Percentiles rank a stretch among this genome's conserved stretches.
phyloP scores from a whole-genome alignment of 2,888 invertebrate species.

The Nephrocerus scutellatus region DNA sequence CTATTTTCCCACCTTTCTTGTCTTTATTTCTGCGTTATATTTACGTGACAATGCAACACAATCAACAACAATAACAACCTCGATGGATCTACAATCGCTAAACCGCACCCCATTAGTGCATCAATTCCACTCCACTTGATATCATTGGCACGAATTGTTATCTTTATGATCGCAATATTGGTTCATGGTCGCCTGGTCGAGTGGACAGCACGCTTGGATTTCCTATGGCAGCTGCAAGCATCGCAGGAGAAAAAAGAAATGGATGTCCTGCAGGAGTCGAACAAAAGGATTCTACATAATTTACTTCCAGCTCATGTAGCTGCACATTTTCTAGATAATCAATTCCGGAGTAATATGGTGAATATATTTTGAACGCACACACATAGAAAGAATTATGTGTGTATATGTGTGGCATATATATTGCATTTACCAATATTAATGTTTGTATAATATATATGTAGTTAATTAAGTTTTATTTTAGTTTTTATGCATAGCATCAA shows the following conservation, averaged over 20 bases:
- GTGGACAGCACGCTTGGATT: slow-evolving; percentile 82
- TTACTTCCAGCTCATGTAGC: slow-evolving; percentile 86
- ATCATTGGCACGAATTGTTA: slow-evolving; percentile 70
- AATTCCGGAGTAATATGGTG: slow-evolving; percentile 81
- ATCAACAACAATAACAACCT: no score
- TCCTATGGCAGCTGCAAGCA: slow-evolving; percentile 78
- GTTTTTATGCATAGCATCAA: no score
- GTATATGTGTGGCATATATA: no score
- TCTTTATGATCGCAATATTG: slow-evolving; percentile 75
- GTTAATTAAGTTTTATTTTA: no score
- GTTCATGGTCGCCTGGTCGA: slow-evolving; percentile 78
- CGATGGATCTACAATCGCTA: no score
- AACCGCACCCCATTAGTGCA: no score
- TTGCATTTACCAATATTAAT: no score
- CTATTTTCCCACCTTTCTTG: slow-evolving; percentile 6
- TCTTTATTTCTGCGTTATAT: slow-evolving; percentile 9
- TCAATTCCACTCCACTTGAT: slow-evolving; percentile 72
- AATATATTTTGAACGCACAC: no score
- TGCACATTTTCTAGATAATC: slow-evolving; percentile 83
- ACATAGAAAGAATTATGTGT: no score
- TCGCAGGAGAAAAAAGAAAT: slow-evolving; percentile 87
- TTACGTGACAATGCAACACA: slow-evolving; percentile 11
- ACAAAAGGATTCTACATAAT: slow-evolving; percentile 81
- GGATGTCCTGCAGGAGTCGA: slow-evolving; percentile 87
- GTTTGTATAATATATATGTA: no score